Evolutionary conservation across 2,797 vertebrate genomes (phyloP).

Genomic region (Selene dorsalis): DNA sequence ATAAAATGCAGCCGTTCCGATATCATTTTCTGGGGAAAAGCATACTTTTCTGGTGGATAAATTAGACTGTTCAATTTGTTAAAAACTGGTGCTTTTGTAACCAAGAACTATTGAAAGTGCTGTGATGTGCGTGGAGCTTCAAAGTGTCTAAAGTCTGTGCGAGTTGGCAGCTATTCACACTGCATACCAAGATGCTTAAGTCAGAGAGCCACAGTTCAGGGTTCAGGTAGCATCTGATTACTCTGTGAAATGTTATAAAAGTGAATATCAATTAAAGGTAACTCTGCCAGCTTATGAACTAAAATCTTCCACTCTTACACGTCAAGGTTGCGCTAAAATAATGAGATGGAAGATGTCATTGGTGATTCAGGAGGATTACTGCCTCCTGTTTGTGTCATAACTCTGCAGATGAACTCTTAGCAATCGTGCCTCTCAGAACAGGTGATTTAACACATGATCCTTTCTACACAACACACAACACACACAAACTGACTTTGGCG

Average conservation of each 20-base stretch:
- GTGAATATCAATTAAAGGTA: conserved; percentile 27
- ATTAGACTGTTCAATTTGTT: conserved; percentile 9
- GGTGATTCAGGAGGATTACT: conserved; percentile 34
- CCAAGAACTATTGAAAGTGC: conserved; percentile 7
- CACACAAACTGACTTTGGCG: background rate
- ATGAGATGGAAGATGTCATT: conserved; percentile 23
- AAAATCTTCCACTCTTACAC: conserved; percentile 10
- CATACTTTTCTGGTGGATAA: conserved; percentile 5
- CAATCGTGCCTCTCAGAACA: conserved; percentile 22
- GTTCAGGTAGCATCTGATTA: conserved; percentile 8
- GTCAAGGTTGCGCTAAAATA: conserved; percentile 3
- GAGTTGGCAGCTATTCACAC: conserved; percentile 7
- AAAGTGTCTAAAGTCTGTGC: conserved; percentile 11
- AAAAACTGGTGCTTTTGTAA: conserved; percentile 24
- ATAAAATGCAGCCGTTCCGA: conserved; percentile 15
- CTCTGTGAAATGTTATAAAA: conserved; percentile 2
- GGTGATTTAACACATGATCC: conserved; percentile 33
- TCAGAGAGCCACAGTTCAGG: conserved; percentile 11
- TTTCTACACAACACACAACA: conserved; percentile 7
- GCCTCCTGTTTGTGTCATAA: conserved; percentile 33
- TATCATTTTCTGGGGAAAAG: conserved; percentile 18
- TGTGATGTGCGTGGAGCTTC: conserved; percentile 14
- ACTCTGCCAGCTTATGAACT: conserved; percentile 5
- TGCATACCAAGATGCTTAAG: background rate
- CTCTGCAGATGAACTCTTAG: conserved; percentile 25